Percentiles rank a stretch among this genome's conserved stretches.
phyloP scores from a whole-genome alignment of 1,140 invertebrate species.

The Cyclina sinensis region DNA sequence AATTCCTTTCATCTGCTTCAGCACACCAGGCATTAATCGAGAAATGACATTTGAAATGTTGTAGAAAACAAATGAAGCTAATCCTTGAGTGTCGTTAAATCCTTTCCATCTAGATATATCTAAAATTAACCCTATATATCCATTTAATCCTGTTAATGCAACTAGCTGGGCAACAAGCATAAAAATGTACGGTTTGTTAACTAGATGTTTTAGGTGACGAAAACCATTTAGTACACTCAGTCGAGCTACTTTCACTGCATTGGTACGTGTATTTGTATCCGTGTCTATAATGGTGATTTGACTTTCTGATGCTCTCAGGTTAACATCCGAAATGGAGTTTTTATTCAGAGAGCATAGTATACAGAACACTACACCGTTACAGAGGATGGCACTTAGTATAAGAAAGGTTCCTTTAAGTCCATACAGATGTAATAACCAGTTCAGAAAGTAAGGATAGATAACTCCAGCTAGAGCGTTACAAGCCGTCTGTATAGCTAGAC shows the following conservation, averaged over 20 bases:
- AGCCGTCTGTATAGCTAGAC: neutral
- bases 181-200: neutral
- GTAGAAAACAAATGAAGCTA: neutral
- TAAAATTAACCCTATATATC: neutral
- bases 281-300: neutral
- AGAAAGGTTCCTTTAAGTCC: neutral
- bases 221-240: neutral
- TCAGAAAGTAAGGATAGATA: neutral
- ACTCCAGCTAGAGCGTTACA: neutral
- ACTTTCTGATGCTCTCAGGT: no score
- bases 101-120: neutral
- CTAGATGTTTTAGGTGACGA: neutral
- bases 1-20: neutral
- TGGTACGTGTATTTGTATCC: neutral
- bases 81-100: neutral
- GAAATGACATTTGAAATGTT: neutral
- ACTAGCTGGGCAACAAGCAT: neutral
- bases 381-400: neutral
- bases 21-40: neutral
- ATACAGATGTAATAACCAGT: neutral
- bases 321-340: neutral
- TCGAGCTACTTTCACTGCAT: neutral
- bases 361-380: neutral
- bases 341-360: neutral
- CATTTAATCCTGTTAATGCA: neutral